Conservation (phyloP, 2,113 vertebrate species). For the Chionodraco myersi region DNA sequence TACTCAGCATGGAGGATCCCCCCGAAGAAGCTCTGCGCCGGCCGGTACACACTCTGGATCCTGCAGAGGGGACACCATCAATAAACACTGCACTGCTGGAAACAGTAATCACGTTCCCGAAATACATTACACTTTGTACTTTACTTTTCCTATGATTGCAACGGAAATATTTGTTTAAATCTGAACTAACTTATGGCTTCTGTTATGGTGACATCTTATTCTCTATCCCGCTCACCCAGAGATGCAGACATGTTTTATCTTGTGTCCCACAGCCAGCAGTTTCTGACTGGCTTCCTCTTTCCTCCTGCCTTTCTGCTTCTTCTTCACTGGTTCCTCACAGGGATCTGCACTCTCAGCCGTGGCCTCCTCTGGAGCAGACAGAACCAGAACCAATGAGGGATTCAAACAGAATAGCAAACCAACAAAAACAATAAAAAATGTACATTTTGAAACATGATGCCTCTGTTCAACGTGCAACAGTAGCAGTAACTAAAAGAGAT, state of each 20-base stretch:
- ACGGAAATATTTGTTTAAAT: not conserved
- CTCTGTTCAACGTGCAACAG: too few species aligned
- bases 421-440: too few species aligned
- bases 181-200: not conserved
- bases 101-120: not conserved
- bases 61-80: slow-evolving; percentile 67
- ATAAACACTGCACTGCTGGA: not conserved
- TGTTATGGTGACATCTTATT: not conserved
- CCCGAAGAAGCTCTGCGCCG: slow-evolving; percentile 83
- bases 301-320: slow-evolving; percentile 62
- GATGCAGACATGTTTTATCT: slow-evolving; percentile 76
- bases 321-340: slow-evolving; percentile 60
- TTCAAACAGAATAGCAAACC: not conserved
- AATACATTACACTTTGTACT: not conserved
- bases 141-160: not conserved
- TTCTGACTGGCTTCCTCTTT: slow-evolving; percentile 68
- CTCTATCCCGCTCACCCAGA: slow-evolving; percentile 79
- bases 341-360: slow-evolving; percentile 34
- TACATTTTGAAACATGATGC: too few species aligned
- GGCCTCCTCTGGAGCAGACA: slow-evolving; percentile 9
- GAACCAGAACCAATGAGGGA: not conserved
- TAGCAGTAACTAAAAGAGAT: not conserved
- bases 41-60: slow-evolving; percentile 76
- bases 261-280: slow-evolving; percentile 69
- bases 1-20: slow-evolving; percentile 88